Percentiles rank a stretch among this genome's conserved stretches.
Conservation (phyloP, 2,113 vertebrate species). For the Melanostigma gelatinosum region DNA sequence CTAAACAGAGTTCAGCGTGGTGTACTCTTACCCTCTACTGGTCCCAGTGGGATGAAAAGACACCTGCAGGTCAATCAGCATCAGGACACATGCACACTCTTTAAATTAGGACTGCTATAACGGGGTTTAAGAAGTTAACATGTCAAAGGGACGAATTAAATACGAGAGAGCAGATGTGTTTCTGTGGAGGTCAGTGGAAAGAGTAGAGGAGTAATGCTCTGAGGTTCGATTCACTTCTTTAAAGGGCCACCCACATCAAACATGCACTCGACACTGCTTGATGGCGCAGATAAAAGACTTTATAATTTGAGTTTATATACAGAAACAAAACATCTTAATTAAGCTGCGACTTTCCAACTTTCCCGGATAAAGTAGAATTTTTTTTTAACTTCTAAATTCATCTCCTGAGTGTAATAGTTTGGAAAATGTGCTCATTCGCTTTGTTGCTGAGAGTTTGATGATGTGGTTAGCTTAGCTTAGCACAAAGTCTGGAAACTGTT, state of each 20-base stretch:
- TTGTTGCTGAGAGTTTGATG: background rate
- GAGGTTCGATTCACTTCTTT: constrained; percentile 1
- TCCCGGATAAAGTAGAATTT: background rate
- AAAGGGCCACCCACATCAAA: constrained; percentile 29
- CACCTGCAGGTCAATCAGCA: constrained; percentile 65
- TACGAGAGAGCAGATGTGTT: constrained; percentile 2
- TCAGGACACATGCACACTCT: constrained; percentile 56
- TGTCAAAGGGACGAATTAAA: constrained; percentile 29
- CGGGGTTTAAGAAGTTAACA: constrained; percentile 23
- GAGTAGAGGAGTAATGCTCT: background rate
- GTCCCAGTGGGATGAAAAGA: constrained; percentile 53
- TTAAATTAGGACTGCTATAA: constrained; percentile 54
- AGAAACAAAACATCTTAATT: background rate
- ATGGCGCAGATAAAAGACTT: background rate
- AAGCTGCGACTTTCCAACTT: background rate
- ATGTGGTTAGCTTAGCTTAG: constrained; percentile 8
- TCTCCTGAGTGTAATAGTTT: background rate
- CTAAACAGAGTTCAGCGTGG: constrained; percentile 50
- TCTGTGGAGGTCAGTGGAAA: constrained; percentile 42
- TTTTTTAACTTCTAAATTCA: background rate
- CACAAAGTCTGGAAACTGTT: background rate
- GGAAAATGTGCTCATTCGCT: background rate
- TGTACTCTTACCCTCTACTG: constrained; percentile 44
- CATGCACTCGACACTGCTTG: background rate
- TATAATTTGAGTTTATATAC: background rate